Conservation (phyloP, 2,797 vertebrate species). For the Leucoraja ocellata region DNA sequence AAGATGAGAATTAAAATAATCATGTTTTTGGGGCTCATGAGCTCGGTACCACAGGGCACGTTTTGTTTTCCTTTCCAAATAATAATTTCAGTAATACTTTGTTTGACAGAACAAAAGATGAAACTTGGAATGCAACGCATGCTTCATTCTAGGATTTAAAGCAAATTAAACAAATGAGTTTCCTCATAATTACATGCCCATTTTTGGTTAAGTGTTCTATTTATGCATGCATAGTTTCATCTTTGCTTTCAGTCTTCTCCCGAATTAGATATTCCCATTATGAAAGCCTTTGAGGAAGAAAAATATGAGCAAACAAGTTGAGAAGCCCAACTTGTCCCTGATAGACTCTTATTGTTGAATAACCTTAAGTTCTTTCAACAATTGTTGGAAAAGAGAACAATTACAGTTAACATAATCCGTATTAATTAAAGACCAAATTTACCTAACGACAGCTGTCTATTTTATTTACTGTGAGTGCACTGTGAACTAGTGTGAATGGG, state of each 20-base stretch:
- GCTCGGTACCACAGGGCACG: background rate
- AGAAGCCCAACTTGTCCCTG: background rate
- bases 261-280: background rate
- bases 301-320: background rate
- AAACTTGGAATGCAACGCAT: background rate
- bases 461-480: background rate
- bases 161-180: background rate
- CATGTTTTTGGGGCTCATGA: background rate
- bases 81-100: background rate
- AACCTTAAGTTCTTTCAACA: background rate
- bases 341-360: background rate
- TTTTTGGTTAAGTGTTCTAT: background rate
- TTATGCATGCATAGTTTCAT: background rate
- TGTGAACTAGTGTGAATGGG: no score
- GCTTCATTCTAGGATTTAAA: background rate
- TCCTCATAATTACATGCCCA: background rate
- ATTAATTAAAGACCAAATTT: background rate
- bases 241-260: background rate
- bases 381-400: background rate
- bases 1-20: slow-evolving; percentile 31
- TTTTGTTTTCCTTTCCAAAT: background rate
- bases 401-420: background rate
- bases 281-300: background rate
- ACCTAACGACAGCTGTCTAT: background rate
- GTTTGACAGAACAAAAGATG: background rate